These are phyloP conservation scores for Halcyon senegalensis DNA, from an alignment of 2,113 vertebrate genomes.

Conservation along the genomic window DNA sequence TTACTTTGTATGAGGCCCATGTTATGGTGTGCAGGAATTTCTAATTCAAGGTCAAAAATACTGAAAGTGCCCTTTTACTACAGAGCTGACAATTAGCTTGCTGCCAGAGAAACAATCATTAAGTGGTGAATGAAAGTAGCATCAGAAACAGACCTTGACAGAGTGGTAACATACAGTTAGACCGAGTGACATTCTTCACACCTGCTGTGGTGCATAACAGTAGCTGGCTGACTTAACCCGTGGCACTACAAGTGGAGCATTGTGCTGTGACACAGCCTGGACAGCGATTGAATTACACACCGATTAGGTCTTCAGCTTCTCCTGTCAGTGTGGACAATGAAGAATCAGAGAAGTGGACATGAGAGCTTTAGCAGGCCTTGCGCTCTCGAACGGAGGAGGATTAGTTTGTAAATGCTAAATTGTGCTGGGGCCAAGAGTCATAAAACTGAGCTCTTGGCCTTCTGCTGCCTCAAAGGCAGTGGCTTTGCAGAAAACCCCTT, in stretches of 20 bases:
- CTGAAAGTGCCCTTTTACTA: background rate
- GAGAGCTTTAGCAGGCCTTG: slow-evolving; percentile 66
- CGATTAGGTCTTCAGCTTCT: slow-evolving; percentile 68
- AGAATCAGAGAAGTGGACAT: slow-evolving; percentile 71
- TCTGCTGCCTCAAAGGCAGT: slow-evolving; percentile 60
- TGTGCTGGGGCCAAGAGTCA: slow-evolving; percentile 66
- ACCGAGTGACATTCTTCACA: slow-evolving; percentile 74
- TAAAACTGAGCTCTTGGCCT: slow-evolving; percentile 64
- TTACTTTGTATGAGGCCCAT: background rate
- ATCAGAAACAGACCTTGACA: slow-evolving; percentile 52
- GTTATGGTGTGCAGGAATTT: slow-evolving; percentile 9
- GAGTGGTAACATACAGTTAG: slow-evolving; percentile 62
- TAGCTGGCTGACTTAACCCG: slow-evolving; percentile 71
- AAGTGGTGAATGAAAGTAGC: slow-evolving; percentile 48
- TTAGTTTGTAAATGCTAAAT: slow-evolving; percentile 72
- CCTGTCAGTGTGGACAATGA: slow-evolving; percentile 67
- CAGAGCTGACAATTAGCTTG: background rate
- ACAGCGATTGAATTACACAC: slow-evolving; percentile 78
- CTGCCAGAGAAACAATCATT: slow-evolving; percentile 22
- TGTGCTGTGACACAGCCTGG: slow-evolving; percentile 73
- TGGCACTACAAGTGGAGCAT: slow-evolving; percentile 76
- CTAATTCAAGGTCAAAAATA: background rate
- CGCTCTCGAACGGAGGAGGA: slow-evolving; percentile 57
- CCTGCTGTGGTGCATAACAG: slow-evolving; percentile 82
- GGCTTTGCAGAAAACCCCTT: slow-evolving; percentile 14